Evolutionary conservation across 2,113 vertebrate genomes (phyloP).

Genomic region (Halichoeres trimaculatus): DNA sequence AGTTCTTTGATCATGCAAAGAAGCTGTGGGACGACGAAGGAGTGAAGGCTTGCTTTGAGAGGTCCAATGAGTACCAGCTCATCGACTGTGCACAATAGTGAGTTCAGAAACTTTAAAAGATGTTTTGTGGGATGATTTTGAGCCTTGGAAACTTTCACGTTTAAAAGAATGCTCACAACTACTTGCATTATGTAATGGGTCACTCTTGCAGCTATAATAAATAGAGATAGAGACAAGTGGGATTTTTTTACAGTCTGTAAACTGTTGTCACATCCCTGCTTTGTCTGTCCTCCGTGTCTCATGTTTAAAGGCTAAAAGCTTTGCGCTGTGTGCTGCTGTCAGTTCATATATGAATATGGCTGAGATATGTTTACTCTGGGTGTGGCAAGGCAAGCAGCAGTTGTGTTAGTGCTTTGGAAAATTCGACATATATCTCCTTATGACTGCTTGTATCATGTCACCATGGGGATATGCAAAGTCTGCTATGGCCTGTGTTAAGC

Average conservation of each 20-base stretch:
- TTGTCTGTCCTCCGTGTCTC: conserved; percentile 21
- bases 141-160: background rate
- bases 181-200: background rate
- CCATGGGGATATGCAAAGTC: conserved; percentile 62
- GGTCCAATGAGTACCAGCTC: conserved; percentile 98
- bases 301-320: conserved; percentile 37
- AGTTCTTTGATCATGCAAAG: conserved; percentile 99
- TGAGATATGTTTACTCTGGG: conserved; percentile 72
- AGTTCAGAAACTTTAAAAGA: conserved; percentile 78
- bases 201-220: background rate
- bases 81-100: conserved; percentile 99
- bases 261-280: conserved; percentile 21
- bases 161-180: conserved; percentile 4
- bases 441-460: conserved; percentile 43
- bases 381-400: conserved; percentile 63
- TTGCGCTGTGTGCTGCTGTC: conserved; percentile 48
- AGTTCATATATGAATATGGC: conserved; percentile 62
- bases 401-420: conserved; percentile 61
- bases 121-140: background rate
- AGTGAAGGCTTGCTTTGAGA: conserved; percentile 97
- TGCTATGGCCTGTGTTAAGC: conserved; percentile 29
- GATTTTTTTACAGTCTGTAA: conserved; percentile 22
- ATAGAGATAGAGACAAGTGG: background rate
- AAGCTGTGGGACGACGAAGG: conserved; percentile 99
- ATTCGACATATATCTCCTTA: conserved; percentile 45